Base-by-base conservation (phyloP, 2,888 invertebrate genomes). In the Andrena haemorrhoa region DNA sequence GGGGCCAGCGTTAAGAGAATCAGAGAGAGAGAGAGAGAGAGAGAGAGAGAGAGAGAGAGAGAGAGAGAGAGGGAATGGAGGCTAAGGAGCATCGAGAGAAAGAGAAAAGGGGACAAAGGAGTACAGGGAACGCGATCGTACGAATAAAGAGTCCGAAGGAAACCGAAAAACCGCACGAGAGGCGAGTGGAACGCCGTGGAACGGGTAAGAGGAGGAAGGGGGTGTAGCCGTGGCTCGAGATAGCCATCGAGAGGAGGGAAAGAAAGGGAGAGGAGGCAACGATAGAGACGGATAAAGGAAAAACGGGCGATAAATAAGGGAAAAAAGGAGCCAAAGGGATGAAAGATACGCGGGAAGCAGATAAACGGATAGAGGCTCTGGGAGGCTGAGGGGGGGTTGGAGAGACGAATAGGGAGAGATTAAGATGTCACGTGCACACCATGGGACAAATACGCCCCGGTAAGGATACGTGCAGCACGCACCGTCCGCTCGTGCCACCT, bases 381-480 rank as follows among this genome's bases (percentile, higher is more conserved):
- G 3, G 10, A 6, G 10, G 23, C 12, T 26, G 23, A 60, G 5
- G n/a, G 29, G 7, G 23, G 53, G 35, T 58, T 58, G 61, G 29
- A 41, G 60, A 51, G 56, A 69, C 41, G 61, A 60, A 73, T 35
- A 70, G 72, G 47, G 64, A 68, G 76, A 91, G 90, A 92, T 91
- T 92, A 90, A 92, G 90, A 92, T 91, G 91, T 91, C 90, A 90
- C 90, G 89, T 87, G 89, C 89, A 87, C 86, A 84, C 84, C 86
- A 79, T 83, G 88, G 87, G 87, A 87, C 88, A 89, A 87, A 90
- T 86, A 83, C 83, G 82, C 73, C 73, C 20, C 29, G 71, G 79
- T 73, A 66, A 76, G 76, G 75, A 83, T 85, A 86, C 79, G 85
- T 78, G 83, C 77, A 65, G 60, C 64, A 63, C 80, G 71, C 61